Base-by-base conservation (phyloP, 2,888 invertebrate genomes). In the Ophion ventricosus region DNA sequence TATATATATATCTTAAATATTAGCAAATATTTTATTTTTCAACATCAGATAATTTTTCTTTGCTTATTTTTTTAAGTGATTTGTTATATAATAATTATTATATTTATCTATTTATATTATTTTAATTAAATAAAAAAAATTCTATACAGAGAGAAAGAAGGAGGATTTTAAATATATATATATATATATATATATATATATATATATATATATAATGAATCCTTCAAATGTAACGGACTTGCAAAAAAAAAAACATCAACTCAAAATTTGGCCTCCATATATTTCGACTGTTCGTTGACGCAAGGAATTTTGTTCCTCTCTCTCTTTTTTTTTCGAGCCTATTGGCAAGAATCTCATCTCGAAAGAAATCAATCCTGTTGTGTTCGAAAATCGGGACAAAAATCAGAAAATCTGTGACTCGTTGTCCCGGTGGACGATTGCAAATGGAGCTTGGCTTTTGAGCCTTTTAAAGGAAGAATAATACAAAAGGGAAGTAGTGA, bases 391-490 rank as follows among this genome's bases (percentile, higher is more conserved):
- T 59, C 17, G 26, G 8, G 17, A 43, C n/a, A 64, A 66, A 54
- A 75, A 20, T 10, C 0, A 10, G 17, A 49, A 59, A 75, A 23
- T 63, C 74, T 64, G 56, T 54, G 75, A 64, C 54, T 14, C 23
- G 29, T 26, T 17, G 20, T 26, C 43, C 1, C 14, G 11, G 10
- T 29, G 64, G 75, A 75, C 64, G 49, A 74, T 56, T 54, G 35
- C 35, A 26, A 57, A 72, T 70, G 26, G 26, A 40, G 23, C 25
- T n/a, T 40, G 1, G 26, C 61, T 74, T 54, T 49, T 59, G 63
- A 20, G 25, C 64, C 26, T 54, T 43, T n/a, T 14, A 17, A 49
- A 63, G 54, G 67, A 49, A 23, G 11, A 14, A 49, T 49, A 61
- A 35, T 1, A 2, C 2, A n/a, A 17, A 67, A 20, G 67, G 7